Conservation (phyloP, 1,140 invertebrate genomes). For the Tetraneura akinire region DNA sequence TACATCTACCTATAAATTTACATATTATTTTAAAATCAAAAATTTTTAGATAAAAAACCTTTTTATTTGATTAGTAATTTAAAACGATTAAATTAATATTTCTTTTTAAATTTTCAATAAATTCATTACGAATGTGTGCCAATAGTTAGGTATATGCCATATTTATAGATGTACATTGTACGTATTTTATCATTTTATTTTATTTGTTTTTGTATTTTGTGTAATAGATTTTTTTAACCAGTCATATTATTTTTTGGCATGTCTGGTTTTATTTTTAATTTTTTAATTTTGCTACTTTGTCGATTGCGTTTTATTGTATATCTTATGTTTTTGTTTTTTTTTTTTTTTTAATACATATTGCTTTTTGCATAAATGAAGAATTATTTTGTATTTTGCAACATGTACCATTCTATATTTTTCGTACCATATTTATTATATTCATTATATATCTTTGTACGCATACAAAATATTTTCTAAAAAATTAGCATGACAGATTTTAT, state of each 20-base stretch:
- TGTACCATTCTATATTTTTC: not conserved
- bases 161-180: conserved; percentile 29
- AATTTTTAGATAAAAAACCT: no score
- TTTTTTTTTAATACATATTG: not conserved
- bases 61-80: no score
- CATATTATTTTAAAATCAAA: no score
- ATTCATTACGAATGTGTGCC: no score
- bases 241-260: conserved; percentile 63
- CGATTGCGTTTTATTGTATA: conserved; percentile 25
- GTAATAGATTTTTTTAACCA: conserved; percentile 61
- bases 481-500: conserved; percentile 15
- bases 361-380: conserved; percentile 4
- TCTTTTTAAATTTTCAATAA: no score
- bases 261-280: conserved; percentile 58
- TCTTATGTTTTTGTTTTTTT: conserved; percentile 19
- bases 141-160: no score
- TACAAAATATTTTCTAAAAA: not conserved
- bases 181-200: conserved; percentile 30
- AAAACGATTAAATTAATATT: no score
- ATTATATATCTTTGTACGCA: not conserved
- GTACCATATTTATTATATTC: not conserved
- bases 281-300: conserved; percentile 14
- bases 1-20: no score
- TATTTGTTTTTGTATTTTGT: conserved; percentile 53
- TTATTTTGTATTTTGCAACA: conserved; percentile 27